phyloP scores from a whole-genome alignment of 35 echinoderm and acorn worm species.

The Acanthaster planci region DNA sequence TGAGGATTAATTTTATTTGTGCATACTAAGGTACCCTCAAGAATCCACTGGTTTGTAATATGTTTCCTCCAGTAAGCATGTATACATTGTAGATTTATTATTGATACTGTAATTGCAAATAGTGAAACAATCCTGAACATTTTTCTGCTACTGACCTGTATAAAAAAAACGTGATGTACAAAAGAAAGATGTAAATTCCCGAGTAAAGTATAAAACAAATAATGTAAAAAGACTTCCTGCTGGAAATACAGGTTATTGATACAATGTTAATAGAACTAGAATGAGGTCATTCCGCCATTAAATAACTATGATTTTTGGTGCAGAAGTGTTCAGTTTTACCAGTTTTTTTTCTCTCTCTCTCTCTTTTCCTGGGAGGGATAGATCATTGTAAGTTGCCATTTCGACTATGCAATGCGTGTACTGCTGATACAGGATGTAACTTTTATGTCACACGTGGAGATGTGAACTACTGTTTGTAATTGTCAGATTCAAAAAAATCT shows the following conservation, averaged over 20 bases:
- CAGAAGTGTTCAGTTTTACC: background rate
- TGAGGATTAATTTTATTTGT: slow-evolving; percentile 18
- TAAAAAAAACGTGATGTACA: slow-evolving; percentile 18
- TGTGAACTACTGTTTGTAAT: no score
- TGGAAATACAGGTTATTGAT: slow-evolving; percentile 1
- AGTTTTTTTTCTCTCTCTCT: background rate
- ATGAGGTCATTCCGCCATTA: background rate
- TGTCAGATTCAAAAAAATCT: no score
- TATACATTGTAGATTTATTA: slow-evolving; percentile 14
- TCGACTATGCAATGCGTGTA: background rate
- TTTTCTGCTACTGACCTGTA: slow-evolving; percentile 29
- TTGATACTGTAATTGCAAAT: slow-evolving; percentile 27
- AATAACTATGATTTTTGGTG: background rate
- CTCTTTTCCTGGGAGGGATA: background rate
- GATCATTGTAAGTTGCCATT: background rate
- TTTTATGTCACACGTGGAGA: no score
- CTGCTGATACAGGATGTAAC: background rate
- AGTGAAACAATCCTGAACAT: slow-evolving; percentile 16
- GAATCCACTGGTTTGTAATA: slow-evolving; percentile 15
- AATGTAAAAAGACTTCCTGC: slow-evolving; percentile 32
- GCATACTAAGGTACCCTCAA: slow-evolving; percentile 15
- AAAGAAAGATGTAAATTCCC: slow-evolving; percentile 27
- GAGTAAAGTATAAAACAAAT: slow-evolving; percentile 8
- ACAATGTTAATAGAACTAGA: slow-evolving; percentile 1
- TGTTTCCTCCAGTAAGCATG: slow-evolving; percentile 30